Evolutionary conservation across 2,888 invertebrate genomes (phyloP).

Genomic region (Hermaeophaga mercurialis): DNA sequence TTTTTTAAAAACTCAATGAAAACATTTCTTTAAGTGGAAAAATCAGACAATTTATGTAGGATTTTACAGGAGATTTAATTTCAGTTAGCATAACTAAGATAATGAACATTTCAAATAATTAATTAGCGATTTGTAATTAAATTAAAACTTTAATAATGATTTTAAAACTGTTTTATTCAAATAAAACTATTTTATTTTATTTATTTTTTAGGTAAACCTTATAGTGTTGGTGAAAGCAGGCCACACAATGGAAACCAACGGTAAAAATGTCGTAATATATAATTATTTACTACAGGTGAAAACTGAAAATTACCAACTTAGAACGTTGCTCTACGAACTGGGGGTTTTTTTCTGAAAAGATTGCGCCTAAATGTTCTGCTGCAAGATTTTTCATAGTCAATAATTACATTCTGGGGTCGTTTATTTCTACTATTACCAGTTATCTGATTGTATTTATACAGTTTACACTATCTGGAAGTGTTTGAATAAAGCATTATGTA

Average conservation of each 20-base stretch:
- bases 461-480: no score
- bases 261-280: not conserved
- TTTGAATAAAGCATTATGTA: no score
- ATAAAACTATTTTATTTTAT: not conserved
- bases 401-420: not conserved
- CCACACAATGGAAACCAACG: not conserved
- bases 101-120: no score
- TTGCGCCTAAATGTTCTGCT: slow-evolving; percentile 1
- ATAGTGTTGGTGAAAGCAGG: not conserved
- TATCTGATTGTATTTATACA: slow-evolving; percentile 7
- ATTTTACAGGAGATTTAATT: no score
- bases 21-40: no score
- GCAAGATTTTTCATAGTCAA: slow-evolving; percentile 3
- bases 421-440: slow-evolving; percentile 1
- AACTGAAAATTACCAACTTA: not conserved
- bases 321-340: not conserved
- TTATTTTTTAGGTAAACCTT: slow-evolving; percentile 6
- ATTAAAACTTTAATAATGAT: no score
- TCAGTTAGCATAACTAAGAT: no score
- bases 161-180: no score
- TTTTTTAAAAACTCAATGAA: no score
- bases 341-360: not conserved
- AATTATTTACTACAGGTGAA: slow-evolving; percentile 4
- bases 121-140: no score
- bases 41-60: no score